Evolutionary conservation across 2,797 vertebrate genomes (phyloP).

Genomic region (Channa striata): DNA sequence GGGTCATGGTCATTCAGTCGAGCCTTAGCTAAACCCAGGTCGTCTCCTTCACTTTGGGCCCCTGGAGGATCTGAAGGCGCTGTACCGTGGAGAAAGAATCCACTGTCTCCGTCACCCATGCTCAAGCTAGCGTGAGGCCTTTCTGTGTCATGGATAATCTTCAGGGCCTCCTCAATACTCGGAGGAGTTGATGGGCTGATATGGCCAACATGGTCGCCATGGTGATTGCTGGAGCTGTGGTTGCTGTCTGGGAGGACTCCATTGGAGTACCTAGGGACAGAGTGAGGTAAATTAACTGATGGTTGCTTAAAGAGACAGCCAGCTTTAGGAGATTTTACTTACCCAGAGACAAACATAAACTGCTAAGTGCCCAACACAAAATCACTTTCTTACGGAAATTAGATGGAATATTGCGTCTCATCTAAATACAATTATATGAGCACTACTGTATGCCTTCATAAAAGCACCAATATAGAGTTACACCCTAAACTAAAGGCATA

Average conservation of each 20-base stretch:
- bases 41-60: slow-evolving; percentile 51
- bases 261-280: slow-evolving; percentile 83
- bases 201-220: slow-evolving; percentile 56
- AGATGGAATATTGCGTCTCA: no score
- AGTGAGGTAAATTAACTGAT: slow-evolving; percentile 1
- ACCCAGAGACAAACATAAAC: neutral
- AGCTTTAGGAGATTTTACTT: neutral
- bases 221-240: slow-evolving; percentile 67
- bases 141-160: slow-evolving; percentile 95
- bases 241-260: slow-evolving; percentile 87
- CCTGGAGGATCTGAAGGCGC: slow-evolving; percentile 80
- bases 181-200: slow-evolving; percentile 89
- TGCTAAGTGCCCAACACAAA: no score
- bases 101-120: slow-evolving; percentile 84
- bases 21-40: slow-evolving; percentile 74
- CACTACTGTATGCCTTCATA: no score
- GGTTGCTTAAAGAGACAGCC: neutral
- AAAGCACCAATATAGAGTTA: no score
- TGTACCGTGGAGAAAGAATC: slow-evolving; percentile 93
- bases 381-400: no score
- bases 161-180: slow-evolving; percentile 95
- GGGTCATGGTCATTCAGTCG: slow-evolving; percentile 83
- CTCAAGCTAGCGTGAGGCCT: slow-evolving; percentile 84
- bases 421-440: no score
- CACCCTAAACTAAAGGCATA: no score